These are phyloP conservation scores for Metaphire vulgaris DNA, from an alignment of 1,140 invertebrate genomes.

Conservation along the genomic window DNA sequence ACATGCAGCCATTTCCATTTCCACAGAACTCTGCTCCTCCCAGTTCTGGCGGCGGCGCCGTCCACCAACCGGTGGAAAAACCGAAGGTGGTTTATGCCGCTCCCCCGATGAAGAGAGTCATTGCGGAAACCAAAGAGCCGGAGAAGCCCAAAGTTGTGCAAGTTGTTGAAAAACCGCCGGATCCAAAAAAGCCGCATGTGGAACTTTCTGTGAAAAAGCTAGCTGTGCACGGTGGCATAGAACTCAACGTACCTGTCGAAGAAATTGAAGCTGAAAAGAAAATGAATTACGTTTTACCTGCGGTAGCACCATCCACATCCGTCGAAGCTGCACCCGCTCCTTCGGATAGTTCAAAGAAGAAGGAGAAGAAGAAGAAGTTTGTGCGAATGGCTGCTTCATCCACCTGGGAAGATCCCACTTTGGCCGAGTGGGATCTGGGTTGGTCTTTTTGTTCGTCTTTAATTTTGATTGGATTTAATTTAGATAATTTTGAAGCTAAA, in stretches of 20 bases:
- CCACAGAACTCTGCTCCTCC: not conserved
- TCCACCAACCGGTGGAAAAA: not conserved
- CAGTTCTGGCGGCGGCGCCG: not conserved
- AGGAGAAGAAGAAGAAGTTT: slow-evolving; percentile 67
- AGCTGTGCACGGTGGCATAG: not conserved
- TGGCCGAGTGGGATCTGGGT: slow-evolving; percentile 85
- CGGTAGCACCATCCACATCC: not conserved
- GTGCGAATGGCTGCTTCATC: slow-evolving; percentile 83
- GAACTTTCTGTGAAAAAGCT: not conserved
- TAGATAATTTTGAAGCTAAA: slow-evolving; percentile 2
- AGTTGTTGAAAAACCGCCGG: not conserved
- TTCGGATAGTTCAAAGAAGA: slow-evolving; percentile 49
- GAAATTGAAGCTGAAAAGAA: not conserved
- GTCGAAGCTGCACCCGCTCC: not conserved
- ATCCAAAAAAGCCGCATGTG: not conserved
- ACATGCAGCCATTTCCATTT: not conserved
- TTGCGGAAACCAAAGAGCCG: not conserved
- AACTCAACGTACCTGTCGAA: not conserved
- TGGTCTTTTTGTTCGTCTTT: slow-evolving; percentile 27
- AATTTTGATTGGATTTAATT: not conserved
- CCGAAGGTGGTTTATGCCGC: not conserved
- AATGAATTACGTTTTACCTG: not conserved
- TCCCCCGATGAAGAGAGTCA: not conserved
- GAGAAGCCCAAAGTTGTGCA: not conserved
- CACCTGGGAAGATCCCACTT: slow-evolving; percentile 85